A percentile compares a stretch with the other conserved stretches of the same genome.
Evolutionary conservation across 2,888 invertebrate genomes (phyloP).

Genomic region (Erebia palarica): DNA sequence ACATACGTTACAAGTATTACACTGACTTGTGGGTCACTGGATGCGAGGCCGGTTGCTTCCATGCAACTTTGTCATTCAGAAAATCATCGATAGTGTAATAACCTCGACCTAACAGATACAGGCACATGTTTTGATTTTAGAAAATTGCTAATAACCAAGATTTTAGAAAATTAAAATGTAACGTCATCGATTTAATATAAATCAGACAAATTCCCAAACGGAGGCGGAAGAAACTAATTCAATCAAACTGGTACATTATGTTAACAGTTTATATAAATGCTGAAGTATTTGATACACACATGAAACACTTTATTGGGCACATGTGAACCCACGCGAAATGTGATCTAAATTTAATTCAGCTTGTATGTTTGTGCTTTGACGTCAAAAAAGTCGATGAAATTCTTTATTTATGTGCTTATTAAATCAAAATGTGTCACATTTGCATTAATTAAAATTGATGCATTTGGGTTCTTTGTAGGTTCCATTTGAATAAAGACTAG

Average conservation of each 20-base stretch:
- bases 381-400: conserved; percentile 29
- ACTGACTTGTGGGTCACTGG: too few relatives aligned
- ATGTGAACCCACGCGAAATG: conserved; percentile 20
- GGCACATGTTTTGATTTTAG: too few relatives aligned
- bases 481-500: not conserved
- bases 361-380: conserved; percentile 23
- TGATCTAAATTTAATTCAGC: conserved; percentile 30
- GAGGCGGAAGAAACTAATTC: not conserved
- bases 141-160: too few relatives aligned
- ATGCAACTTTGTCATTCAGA: too few relatives aligned
- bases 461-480: not conserved
- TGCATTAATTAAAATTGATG: not conserved
- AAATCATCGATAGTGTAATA: too few relatives aligned
- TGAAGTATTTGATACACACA: conserved; percentile 2
- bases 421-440: not conserved
- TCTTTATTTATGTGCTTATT: conserved; percentile 18
- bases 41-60: too few relatives aligned
- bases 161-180: not conserved
- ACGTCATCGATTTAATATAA: not conserved
- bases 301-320: conserved; percentile 9
- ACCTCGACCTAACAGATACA: too few relatives aligned
- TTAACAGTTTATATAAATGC: conserved; percentile 5
- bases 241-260: not conserved
- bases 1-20: too few relatives aligned
- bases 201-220: not conserved